Conservation (phyloP, 2,888 invertebrate genomes). For the Clepsis dumicolana region DNA sequence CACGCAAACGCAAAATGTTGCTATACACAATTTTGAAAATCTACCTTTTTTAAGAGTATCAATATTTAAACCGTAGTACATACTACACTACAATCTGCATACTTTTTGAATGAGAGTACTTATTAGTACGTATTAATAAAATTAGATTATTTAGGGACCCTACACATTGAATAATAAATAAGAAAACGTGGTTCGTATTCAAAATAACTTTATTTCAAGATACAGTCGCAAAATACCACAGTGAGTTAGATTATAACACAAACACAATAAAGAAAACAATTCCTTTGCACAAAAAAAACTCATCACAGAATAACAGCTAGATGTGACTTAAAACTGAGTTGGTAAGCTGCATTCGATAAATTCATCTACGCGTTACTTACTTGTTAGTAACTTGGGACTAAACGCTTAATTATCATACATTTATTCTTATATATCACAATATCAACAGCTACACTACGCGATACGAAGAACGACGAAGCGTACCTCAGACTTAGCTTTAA, state of each 20-base stretch:
- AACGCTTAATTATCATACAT: conserved; percentile 60
- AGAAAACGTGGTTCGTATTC: conserved; percentile 51
- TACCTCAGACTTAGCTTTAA: conserved; percentile 47
- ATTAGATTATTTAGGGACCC: no score
- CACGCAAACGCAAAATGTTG: neutral
- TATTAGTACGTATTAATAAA: no score
- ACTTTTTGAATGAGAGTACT: no score
- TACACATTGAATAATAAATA: neutral
- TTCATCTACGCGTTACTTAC: conserved; percentile 44
- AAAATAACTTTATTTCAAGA: conserved; percentile 81
- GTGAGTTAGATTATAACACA: conserved; percentile 58
- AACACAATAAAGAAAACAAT: conserved; percentile 71
- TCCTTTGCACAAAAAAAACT: conserved; percentile 71
- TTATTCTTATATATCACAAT: conserved; percentile 83
- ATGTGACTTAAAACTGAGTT: conserved; percentile 61
- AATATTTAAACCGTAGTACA: no score
- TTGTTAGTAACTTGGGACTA: conserved; percentile 68
- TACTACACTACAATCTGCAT: no score
- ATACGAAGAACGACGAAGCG: conserved; percentile 52
- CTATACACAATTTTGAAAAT: conserved; percentile 22
- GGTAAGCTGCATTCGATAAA: conserved; percentile 54
- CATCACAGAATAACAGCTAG: conserved; percentile 76
- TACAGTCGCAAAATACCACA: conserved; percentile 63
- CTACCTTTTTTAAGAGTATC: conserved; percentile 30
- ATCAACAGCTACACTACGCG: conserved; percentile 74